Evolutionary conservation across 2,797 vertebrate species (phyloP), one percentile per base, ranked within the genome.

Genomic region (Enteromius thamalakanensis): DNA sequence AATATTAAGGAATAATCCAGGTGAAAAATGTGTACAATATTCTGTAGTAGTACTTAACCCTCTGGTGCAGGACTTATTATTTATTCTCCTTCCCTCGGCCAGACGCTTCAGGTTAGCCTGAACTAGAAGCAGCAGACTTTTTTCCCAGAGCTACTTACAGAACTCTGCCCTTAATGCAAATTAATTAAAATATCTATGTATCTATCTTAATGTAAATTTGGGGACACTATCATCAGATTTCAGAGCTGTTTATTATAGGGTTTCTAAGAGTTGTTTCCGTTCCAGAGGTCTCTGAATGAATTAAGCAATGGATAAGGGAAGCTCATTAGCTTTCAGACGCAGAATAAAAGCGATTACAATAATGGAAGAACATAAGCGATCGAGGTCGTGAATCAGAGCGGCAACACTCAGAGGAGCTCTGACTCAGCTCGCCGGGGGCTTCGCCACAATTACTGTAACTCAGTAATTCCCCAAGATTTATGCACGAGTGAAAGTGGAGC

Each of bases 361-460:
- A 83, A 76, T 71, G 37, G n/a, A 55, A 49, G 32, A 58, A 58
- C 29, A 80, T 65, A 40, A 69, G 21, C 8, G 34, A 71, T 34
- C 58, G 45, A 77, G 55, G 69, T 80, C 14, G 45, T 76, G 71
- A 80, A 76, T 86, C 81, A 76, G 42, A 42, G 34, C 23, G 40
- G 65, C n/a, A 71, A 42, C 32, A 71, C 58, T 32, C n/a, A 26
- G 23, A 67, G 55, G 23, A 80, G 51, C 65, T 40, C 69, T 86
- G 21, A 62, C 79, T 76, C 70, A 76, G 64, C 70, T 29, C 42
- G 19, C 19, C 17, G 29, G 45, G n/a, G 42, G 64, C 64, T 80
- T 67, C 74, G 34, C 26, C 45, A 26, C 23, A 6, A 21, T 60
- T 64, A 76, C 80, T 76, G 53, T n/a, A 40, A 84, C 81, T 84